Evolutionary conservation across 2,113 vertebrate species (phyloP), one percentile per base, ranked within the genome.

Genomic region (Halcyon senegalensis): DNA sequence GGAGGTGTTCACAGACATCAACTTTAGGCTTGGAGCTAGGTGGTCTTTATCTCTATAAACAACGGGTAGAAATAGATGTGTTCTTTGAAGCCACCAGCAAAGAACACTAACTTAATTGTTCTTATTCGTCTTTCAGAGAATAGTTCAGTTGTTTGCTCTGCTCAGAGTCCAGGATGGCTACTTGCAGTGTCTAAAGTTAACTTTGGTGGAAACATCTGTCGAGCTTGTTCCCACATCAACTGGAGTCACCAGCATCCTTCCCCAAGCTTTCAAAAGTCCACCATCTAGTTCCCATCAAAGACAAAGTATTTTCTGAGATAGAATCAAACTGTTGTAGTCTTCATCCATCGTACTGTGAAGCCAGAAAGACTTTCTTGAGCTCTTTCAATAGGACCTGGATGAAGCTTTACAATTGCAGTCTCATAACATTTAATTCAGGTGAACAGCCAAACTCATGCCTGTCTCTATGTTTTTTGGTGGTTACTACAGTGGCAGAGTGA

Each of bases 1-100:
- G n/a, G 27, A 81, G 10, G 7, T 6, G 15, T 46, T 77, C 68
- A 43, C 25, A 66, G 35, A 33, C 31, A 16, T 7, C 18, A 80
- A 8, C 10, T 59, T 69, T 5, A 74, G 55, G 21, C 25, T 9
- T 0, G 0, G 27, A 87, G 5, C 2, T 11, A 25, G 8, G 15
- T 50, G 44, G 9, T 43, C 11, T 24, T 77, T 53, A 2, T 44
- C 63, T 62, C 37, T 87, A 6, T 11, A 64, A 83, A 51, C 15
- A 50, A 7, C 8, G 13, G 7, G 16, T 14, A 84, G 41, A 66
- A n/a, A 68, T 2, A 56, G n/a, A 64, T 13, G 25, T 11, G 64
- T 80, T 55, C 31, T 14, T 2, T 4, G 7, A 93, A 90, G 1
- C 35, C 9, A 70, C 11, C n/a, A 67, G 46, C 68, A 20, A 72